phyloP scores from a whole-genome alignment of 2,113 vertebrate species.

The Phoxinus phoxinus region DNA sequence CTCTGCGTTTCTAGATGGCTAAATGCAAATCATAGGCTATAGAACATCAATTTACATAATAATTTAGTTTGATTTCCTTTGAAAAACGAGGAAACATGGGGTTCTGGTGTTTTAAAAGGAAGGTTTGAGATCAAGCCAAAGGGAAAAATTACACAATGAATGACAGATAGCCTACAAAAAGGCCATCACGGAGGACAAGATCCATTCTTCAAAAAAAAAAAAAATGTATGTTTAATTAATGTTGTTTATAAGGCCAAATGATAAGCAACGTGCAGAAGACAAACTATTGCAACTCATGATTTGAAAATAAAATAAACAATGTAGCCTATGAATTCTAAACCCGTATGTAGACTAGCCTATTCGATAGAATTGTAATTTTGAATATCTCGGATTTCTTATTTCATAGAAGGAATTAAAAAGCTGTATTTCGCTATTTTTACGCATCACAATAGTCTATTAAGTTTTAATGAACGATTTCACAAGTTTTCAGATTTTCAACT shows the following conservation, averaged over 20 bases:
- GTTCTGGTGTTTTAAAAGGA: too few species aligned
- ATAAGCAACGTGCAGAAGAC: not conserved
- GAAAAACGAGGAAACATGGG: too few species aligned
- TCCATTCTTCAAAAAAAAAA: not conserved
- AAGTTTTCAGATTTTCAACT: too few species aligned
- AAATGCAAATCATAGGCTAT: not conserved
- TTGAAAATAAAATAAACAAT: not conserved
- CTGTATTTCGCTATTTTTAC: not conserved
- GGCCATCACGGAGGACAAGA: not conserved
- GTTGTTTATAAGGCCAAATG: not conserved
- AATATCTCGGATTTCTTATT: not conserved
- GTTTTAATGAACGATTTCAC: not conserved
- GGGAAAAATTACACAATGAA: not conserved
- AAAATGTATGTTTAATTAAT: not conserved
- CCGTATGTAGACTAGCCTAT: too few species aligned
- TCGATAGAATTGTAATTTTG: not conserved
- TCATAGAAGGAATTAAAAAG: not conserved
- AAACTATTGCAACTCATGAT: not conserved
- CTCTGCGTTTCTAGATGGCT: not conserved
- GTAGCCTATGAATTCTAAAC: not conserved
- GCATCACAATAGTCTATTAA: not conserved
- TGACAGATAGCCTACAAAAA: not conserved
- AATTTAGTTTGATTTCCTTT: not conserved
- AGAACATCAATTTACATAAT: not conserved
- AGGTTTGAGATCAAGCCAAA: not conserved